Percentiles rank a stretch among this genome's conserved stretches.
Evolutionary conservation across 2,888 invertebrate species (phyloP).

Genomic region (Aporophyla nigra): DNA sequence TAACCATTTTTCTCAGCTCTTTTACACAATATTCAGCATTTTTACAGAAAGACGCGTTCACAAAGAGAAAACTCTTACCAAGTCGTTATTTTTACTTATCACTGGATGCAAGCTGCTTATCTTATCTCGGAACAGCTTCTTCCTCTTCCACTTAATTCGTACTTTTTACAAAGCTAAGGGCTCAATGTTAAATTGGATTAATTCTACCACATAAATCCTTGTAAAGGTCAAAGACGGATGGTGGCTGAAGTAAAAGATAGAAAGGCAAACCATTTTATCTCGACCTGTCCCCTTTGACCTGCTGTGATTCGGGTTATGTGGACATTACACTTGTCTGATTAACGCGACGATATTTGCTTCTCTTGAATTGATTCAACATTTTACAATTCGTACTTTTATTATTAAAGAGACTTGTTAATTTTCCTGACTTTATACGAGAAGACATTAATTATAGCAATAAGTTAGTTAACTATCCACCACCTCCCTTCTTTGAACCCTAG

Average conservation of each 20-base stretch:
- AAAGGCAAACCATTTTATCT: conserved; percentile 41
- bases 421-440: too few relatives aligned
- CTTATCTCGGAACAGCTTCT: conserved; percentile 61
- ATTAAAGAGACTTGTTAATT: background rate
- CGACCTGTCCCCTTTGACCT: conserved; percentile 40
- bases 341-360: conserved; percentile 3
- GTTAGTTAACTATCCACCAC: too few relatives aligned
- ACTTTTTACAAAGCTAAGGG: conserved; percentile 73
- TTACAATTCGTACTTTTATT: background rate
- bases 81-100: conserved; percentile 54
- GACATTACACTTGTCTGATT: conserved; percentile 46
- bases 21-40: conserved; percentile 9
- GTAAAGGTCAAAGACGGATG: conserved; percentile 71
- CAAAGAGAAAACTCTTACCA: conserved; percentile 23
- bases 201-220: conserved; percentile 81
- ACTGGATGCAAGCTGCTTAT: conserved; percentile 59
- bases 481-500: too few relatives aligned
- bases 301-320: conserved; percentile 40
- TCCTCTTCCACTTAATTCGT: conserved; percentile 62
- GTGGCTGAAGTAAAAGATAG: conserved; percentile 36
- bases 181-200: conserved; percentile 81
- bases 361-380: background rate
- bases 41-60: background rate
- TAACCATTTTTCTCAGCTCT: too few relatives aligned
- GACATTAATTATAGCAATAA: too few relatives aligned